A percentile compares a stretch with the other conserved stretches of the same genome.
Evolutionary conservation across 2,888 invertebrate genomes (phyloP).

Genomic region (Philhelius pedissequus): DNA sequence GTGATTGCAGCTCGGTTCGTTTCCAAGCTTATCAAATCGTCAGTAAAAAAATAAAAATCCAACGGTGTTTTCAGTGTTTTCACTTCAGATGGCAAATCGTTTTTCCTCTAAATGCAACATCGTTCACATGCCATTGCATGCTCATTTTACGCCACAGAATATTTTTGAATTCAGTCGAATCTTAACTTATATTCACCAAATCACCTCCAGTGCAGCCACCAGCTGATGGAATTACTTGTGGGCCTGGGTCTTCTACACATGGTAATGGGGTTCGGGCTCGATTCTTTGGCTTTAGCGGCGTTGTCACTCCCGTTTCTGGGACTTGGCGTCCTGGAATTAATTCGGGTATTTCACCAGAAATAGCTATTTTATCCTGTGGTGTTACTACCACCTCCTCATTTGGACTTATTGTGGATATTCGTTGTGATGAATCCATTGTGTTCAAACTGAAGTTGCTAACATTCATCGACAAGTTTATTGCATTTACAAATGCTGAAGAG

Average conservation of each 20-base stretch:
- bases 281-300: neutral
- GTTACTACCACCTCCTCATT: neutral
- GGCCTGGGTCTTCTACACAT: neutral
- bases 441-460: neutral
- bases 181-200: conserved; percentile 21
- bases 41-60: too few relatives aligned
- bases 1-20: too few relatives aligned
- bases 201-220: conserved; percentile 30
- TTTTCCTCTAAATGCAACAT: too few relatives aligned
- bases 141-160: conserved; percentile 26
- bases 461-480: neutral
- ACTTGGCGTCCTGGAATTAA: neutral
- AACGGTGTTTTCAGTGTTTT: too few relatives aligned
- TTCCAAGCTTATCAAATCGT: too few relatives aligned
- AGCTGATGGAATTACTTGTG: too few relatives aligned
- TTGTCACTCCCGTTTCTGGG: neutral
- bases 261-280: neutral
- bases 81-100: too few relatives aligned
- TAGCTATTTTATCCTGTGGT: neutral
- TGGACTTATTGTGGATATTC: neutral
- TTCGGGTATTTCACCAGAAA: neutral
- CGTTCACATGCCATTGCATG: too few relatives aligned
- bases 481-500: too few relatives aligned
- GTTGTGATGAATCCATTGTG: neutral
- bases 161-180: conserved; percentile 15